A percentile compares a stretch with the other conserved stretches of the same genome.
Evolutionary conservation across 1,140 invertebrate genomes (phyloP).

Genomic region (Formica exsecta): DNA sequence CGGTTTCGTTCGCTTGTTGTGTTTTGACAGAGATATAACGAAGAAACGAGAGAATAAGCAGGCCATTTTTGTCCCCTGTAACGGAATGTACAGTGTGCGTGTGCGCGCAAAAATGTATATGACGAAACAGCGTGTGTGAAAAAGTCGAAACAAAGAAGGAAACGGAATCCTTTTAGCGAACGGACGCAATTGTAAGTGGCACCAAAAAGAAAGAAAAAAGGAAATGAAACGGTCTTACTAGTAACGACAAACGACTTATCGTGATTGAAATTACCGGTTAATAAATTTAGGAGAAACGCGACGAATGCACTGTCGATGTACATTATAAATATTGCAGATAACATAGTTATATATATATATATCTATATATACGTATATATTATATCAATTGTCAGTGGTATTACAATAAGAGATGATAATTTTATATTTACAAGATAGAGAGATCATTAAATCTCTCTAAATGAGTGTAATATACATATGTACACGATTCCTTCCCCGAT

Average conservation of each 20-base stretch:
- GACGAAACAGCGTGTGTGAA: constrained; percentile 26
- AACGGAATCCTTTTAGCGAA: constrained; percentile 51
- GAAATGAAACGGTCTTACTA: constrained; percentile 54
- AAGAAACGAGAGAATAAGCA: constrained; percentile 19
- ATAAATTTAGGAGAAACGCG: constrained; percentile 58
- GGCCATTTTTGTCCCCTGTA: constrained; percentile 64
- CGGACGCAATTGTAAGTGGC: constrained; percentile 61
- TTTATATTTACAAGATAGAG: constrained; percentile 84
- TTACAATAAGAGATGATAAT: constrained; percentile 86
- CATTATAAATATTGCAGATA: constrained; percentile 74
- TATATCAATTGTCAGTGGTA: constrained; percentile 83
- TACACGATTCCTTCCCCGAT: constrained; percentile 72
- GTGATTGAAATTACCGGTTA: constrained; percentile 61
- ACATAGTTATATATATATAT: constrained; percentile 73
- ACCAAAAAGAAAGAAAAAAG: constrained; percentile 38
- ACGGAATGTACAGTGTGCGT: constrained; percentile 52
- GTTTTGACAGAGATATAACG: constrained; percentile 76
- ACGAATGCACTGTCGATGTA: constrained; percentile 75
- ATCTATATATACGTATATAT: constrained; percentile 69
- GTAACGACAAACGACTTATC: constrained; percentile 62
- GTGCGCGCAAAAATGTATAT: constrained; percentile 21
- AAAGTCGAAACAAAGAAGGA: constrained; percentile 29
- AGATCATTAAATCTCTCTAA: constrained; percentile 78
- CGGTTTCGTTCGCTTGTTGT: constrained; percentile 77
- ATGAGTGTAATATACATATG: constrained; percentile 84